Conservation (phyloP, 2,888 invertebrate species). For the Sminthurinus aureus region DNA sequence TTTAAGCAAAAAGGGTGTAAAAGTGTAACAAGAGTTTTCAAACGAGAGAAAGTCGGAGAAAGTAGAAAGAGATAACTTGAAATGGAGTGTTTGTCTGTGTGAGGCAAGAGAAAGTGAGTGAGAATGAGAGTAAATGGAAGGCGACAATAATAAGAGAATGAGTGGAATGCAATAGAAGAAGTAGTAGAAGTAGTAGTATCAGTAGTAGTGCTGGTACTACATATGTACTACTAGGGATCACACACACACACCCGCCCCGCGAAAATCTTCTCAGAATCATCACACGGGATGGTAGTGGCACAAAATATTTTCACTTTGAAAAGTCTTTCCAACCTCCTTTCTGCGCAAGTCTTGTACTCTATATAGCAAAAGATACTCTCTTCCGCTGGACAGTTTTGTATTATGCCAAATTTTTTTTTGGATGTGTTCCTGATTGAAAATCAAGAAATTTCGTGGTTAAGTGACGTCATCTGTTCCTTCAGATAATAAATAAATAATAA, state of each 20-base stretch:
- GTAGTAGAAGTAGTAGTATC: too few species aligned
- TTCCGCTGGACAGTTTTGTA: conserved; percentile 28
- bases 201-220: too few species aligned
- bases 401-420: conserved; percentile 28
- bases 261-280: conserved; percentile 37
- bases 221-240: not conserved
- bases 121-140: conserved; percentile 14
- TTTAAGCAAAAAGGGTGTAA: not conserved
- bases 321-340: conserved; percentile 23
- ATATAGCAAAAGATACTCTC: not conserved
- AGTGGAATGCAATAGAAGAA: not conserved
- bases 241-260: not conserved
- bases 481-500: not conserved
- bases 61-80: not conserved
- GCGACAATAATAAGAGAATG: conserved; percentile 8
- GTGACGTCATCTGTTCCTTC: conserved; percentile 31
- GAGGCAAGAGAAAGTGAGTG: not conserved
- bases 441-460: conserved; percentile 14
- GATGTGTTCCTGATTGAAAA: conserved; percentile 35
- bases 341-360: conserved; percentile 30
- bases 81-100: not conserved
- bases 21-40: not conserved
- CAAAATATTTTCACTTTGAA: conserved; percentile 1
- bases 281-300: conserved; percentile 11
- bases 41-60: not conserved